phyloP scores from a whole-genome alignment of 2,888 invertebrate species.

The Strigamia maritima region DNA sequence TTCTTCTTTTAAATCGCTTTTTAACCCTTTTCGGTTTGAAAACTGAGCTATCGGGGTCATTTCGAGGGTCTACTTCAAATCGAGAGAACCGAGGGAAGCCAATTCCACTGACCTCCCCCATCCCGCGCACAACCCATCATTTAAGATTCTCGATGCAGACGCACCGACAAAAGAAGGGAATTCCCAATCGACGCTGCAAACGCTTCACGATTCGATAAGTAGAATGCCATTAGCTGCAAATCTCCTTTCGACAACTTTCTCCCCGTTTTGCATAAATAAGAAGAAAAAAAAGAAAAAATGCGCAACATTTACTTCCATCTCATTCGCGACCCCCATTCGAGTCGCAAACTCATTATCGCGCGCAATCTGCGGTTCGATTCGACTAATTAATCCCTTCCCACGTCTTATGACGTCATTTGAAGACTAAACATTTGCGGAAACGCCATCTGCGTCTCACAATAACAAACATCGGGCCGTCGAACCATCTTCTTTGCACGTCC shows the following conservation, averaged over 20 bases:
- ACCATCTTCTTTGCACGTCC: constrained; percentile 22
- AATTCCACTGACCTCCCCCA: background rate
- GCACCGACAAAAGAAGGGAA: background rate
- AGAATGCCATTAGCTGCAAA: constrained; percentile 7
- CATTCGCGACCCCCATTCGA: background rate
- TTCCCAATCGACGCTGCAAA: constrained; percentile 9
- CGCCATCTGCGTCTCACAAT: constrained; percentile 24
- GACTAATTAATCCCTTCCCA: background rate
- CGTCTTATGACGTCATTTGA: constrained; percentile 9
- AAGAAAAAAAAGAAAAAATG: background rate
- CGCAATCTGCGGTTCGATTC: background rate
- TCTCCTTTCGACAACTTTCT: background rate
- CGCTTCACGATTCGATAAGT: background rate
- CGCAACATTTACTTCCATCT: background rate
- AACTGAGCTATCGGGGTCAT: background rate
- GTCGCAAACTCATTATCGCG: background rate
- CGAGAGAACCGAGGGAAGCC: background rate
- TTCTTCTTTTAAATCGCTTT: background rate
- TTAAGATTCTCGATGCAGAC: background rate
- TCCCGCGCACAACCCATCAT: background rate
- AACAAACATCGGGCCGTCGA: background rate
- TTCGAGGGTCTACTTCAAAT: constrained; percentile 8
- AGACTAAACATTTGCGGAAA: background rate
- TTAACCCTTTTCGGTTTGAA: background rate
- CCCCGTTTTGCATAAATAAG: background rate